These are phyloP conservation scores for Minunthozetes semirufus DNA, from an alignment of 2,888 invertebrate genomes.

Conservation along the genomic window DNA sequence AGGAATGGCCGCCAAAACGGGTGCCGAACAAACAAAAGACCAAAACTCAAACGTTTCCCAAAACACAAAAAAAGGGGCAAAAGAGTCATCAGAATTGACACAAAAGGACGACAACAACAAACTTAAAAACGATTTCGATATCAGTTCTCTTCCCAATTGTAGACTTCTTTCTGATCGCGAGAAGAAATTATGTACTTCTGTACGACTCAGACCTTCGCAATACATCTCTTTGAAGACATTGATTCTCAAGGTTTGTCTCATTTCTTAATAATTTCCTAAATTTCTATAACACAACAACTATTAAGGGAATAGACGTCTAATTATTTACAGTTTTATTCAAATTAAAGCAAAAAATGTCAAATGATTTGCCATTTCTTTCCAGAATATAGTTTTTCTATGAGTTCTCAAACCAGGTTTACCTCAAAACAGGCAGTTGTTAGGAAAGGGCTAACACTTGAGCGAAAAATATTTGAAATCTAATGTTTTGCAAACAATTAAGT, in stretches of 20 bases:
- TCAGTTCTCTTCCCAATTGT: slow-evolving; percentile 47
- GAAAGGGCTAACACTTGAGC: too few relatives aligned
- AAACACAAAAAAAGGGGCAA: slow-evolving; percentile 16
- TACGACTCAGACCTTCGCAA: slow-evolving; percentile 75
- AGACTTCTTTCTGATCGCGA: slow-evolving; percentile 49
- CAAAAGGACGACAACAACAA: background rate
- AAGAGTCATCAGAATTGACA: slow-evolving; percentile 29
- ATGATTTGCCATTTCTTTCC: too few relatives aligned
- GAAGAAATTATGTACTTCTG: slow-evolving; percentile 60
- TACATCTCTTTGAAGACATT: slow-evolving; percentile 83
- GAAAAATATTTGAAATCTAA: too few relatives aligned
- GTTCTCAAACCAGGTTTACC: too few relatives aligned
- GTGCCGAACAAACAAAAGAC: slow-evolving; percentile 1
- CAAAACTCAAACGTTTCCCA: background rate
- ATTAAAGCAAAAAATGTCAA: too few relatives aligned
- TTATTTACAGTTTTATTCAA: too few relatives aligned
- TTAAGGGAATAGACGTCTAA: too few relatives aligned
- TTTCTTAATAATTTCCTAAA: too few relatives aligned
- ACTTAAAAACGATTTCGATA: slow-evolving; percentile 36
- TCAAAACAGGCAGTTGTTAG: too few relatives aligned
- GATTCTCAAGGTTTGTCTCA: slow-evolving; percentile 61
- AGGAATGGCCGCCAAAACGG: slow-evolving; percentile 11
- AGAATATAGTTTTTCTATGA: too few relatives aligned
- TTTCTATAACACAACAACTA: too few relatives aligned
- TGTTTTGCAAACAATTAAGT: too few relatives aligned